Base-by-base conservation (phyloP, 2,113 vertebrate genomes). In the Passerina amoena region DNA sequence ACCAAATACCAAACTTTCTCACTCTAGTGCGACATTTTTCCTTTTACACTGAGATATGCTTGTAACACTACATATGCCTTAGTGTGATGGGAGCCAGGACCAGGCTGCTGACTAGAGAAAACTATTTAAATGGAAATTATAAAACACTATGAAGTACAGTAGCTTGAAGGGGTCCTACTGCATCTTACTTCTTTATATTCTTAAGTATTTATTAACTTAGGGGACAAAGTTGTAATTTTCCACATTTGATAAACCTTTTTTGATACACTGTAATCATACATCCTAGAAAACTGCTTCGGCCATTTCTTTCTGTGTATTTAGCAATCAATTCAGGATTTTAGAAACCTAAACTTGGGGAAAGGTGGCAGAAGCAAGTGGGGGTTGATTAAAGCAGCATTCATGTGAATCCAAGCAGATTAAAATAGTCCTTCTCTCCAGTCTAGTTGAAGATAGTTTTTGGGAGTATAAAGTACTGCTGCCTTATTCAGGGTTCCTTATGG, bases 311-410 rank as follows among this genome's bases (percentile, higher is more conserved):
- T 31, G 19, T 91, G 12, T 54, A 0, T n/a, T 48, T 42, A 57
- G 18, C 1, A 4, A 35, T 50, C 1, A 4, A 33, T 50, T 61
- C 1, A 0, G 15, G 25, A 18, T 81, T 92, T 73, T 78, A 68
- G 51, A 68, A 66, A 81, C 12, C 27, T 66, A 37, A 78, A 25
- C 59, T 15, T 80, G 51, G 27, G 27, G 33, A 79, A 28, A 72
- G 83, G 87, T 42, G n/a, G 16, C 33, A 50, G 75, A 31, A 80
- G 53, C 45, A 82, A 82, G 31, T 10, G 23, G 45, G n/a, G 22
- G 64, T 47, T 42, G 54, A 73, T 73, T 86, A 68, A 82, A 92
- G 44, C 57, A 71, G 13, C 30, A 21, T 71, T 81, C 30, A 5
- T 1, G 0, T 78, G 77, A 71, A 63, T 70, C 75, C 54, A 42